Percentiles rank a stretch among this genome's conserved stretches.
phyloP scores from a whole-genome alignment of 2,888 invertebrate species.

The Aproaerema taeniolella region DNA sequence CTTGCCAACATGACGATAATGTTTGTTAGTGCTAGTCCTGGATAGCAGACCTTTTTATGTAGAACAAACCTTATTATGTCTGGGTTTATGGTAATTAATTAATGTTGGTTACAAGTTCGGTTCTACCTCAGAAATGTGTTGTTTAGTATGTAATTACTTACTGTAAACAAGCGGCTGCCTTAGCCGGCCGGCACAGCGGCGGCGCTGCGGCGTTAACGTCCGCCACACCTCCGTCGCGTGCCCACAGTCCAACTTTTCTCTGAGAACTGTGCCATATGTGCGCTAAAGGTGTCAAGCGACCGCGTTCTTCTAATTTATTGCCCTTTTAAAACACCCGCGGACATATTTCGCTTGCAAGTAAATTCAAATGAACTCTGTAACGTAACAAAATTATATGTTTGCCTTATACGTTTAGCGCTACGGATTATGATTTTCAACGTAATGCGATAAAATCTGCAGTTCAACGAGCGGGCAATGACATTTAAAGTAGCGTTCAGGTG shows the following conservation, averaged over 20 bases:
- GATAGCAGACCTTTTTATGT: no score
- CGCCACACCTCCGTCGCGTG: conserved; percentile 8
- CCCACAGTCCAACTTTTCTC: conserved; percentile 43
- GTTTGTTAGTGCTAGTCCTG: conserved; percentile 39
- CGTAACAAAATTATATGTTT: conserved; percentile 11
- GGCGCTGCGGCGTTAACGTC: not conserved
- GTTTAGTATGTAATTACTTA: no score
- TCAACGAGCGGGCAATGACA: conserved; percentile 25
- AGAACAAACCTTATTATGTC: no score
- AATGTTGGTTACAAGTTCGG: no score
- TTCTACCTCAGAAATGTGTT: no score
- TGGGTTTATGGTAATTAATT: no score
- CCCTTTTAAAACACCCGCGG: conserved; percentile 39
- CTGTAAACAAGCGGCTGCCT: no score
- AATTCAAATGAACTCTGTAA: not conserved
- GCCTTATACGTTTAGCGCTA: conserved; percentile 19
- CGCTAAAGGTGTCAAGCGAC: conserved; percentile 52
- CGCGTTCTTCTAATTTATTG: conserved; percentile 47
- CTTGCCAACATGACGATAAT: conserved; percentile 34
- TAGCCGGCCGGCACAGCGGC: not conserved
- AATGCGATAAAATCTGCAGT: conserved; percentile 12
- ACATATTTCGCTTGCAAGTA: conserved; percentile 1
- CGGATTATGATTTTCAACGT: conserved; percentile 10
- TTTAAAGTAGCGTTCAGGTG: conserved; percentile 28
- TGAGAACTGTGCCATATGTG: conserved; percentile 59